Conservation (phyloP, 2,113 vertebrate species). For the Thomomys bottae region DNA sequence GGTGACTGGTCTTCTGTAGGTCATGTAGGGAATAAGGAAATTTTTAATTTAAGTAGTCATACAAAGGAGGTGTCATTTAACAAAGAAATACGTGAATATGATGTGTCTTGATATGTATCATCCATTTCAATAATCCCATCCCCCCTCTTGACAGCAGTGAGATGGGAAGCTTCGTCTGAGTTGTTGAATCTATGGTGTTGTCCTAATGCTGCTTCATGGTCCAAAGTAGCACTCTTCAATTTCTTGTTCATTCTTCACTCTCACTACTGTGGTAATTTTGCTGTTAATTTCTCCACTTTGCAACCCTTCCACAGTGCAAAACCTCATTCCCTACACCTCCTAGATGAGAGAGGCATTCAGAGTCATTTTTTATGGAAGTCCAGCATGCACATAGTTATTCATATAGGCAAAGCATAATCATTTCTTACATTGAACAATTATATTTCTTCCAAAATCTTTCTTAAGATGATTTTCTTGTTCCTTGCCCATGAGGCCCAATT, state of each 20-base stretch:
- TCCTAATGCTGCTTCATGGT: conserved; percentile 61
- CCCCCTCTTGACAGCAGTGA: conserved; percentile 84
- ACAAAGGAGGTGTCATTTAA: no score
- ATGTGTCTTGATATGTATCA: no score
- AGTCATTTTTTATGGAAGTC: conserved; percentile 84
- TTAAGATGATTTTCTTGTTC: not conserved
- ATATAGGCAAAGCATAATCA: not conserved
- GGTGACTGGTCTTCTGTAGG: conserved; percentile 93
- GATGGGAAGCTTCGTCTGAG: conserved; percentile 95
- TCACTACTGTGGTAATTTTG: conserved; percentile 97
- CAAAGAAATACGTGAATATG: no score
- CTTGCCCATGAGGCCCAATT: not conserved
- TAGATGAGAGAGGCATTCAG: conserved; percentile 99
- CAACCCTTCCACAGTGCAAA: conserved; percentile 96
- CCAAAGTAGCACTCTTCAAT: conserved; percentile 90
- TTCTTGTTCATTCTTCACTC: conserved; percentile 93
- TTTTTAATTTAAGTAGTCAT: no score
- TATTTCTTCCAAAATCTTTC: not conserved
- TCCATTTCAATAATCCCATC: no score
- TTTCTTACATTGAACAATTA: not conserved
- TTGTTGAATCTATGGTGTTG: conserved; percentile 79
- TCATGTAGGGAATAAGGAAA: no score
- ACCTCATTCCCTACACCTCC: conserved; percentile 98
- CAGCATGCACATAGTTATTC: not conserved
- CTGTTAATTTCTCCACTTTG: conserved; percentile 90